Conservation (phyloP, 2,113 vertebrate genomes). For the Scortum barcoo region DNA sequence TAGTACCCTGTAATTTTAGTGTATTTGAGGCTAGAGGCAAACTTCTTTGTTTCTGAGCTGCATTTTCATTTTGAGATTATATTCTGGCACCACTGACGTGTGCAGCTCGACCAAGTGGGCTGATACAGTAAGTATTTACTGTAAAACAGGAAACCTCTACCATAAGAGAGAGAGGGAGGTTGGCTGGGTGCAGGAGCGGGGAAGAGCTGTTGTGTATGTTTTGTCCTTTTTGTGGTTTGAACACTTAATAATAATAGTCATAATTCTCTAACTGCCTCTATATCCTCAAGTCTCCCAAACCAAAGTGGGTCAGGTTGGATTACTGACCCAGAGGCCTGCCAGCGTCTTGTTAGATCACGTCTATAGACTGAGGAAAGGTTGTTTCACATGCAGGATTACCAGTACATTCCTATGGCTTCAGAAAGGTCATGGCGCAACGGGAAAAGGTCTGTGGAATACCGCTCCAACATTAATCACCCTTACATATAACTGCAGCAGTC, state of each 20-base stretch:
- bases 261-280: not conserved
- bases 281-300: not conserved
- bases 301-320: conserved; percentile 5
- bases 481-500: conserved; percentile 7
- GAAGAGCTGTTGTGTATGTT: not conserved
- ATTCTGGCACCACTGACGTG: not conserved
- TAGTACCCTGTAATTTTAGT: not conserved
- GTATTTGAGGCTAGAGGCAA: not conserved
- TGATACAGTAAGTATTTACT: not conserved
- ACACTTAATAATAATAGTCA: no score
- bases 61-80: conserved; percentile 1
- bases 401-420: conserved; percentile 21
- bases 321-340: not conserved
- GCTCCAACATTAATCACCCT: conserved; percentile 26
- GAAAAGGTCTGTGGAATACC: conserved; percentile 16
- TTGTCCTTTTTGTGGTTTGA: not conserved
- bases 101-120: not conserved
- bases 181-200: not conserved
- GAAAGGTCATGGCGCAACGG: conserved; percentile 21
- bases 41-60: not conserved
- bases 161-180: not conserved
- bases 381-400: conserved; percentile 27
- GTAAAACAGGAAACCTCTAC: not conserved
- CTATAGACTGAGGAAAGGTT: not conserved
- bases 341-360: conserved; percentile 12